Conservation (phyloP, 1,140 invertebrate species). For the Cyclargus thomasi region DNA sequence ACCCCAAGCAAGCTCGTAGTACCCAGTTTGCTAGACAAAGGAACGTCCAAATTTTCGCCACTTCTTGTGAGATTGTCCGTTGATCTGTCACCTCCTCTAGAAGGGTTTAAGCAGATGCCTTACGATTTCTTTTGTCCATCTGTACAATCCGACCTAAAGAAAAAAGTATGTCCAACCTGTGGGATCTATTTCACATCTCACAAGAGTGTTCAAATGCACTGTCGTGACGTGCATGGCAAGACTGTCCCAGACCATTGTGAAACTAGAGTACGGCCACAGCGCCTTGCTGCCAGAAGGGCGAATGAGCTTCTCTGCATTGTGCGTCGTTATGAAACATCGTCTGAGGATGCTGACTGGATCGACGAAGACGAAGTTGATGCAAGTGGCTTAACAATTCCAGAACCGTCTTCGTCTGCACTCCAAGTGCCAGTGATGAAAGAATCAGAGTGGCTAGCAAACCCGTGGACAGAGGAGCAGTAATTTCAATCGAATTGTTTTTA, state of each 20-base stretch:
- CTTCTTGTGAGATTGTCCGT: slow-evolving; percentile 29
- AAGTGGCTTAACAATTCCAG: slow-evolving; percentile 32
- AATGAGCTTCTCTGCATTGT: slow-evolving; percentile 31
- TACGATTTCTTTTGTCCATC: slow-evolving; percentile 25
- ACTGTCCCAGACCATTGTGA: slow-evolving; percentile 28
- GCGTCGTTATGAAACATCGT: slow-evolving; percentile 29
- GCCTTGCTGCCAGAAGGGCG: slow-evolving; percentile 29
- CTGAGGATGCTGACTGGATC: slow-evolving; percentile 20
- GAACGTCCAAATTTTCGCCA: slow-evolving; percentile 21
- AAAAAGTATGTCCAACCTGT: slow-evolving; percentile 27
- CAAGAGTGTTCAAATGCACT: slow-evolving; percentile 28
- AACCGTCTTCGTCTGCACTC: slow-evolving; percentile 28
- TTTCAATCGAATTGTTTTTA: slow-evolving; percentile 21
- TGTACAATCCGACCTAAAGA: slow-evolving; percentile 25
- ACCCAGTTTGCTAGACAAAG: slow-evolving; percentile 24
- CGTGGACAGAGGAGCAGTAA: slow-evolving; percentile 18
- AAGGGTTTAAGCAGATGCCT: slow-evolving; percentile 21
- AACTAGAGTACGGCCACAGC: slow-evolving; percentile 28
- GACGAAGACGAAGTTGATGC: slow-evolving; percentile 25
- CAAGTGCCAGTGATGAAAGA: slow-evolving; percentile 19
- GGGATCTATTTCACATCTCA: slow-evolving; percentile 30
- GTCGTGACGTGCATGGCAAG: slow-evolving; percentile 29
- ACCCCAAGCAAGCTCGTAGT: slow-evolving; percentile 21
- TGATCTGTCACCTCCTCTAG: slow-evolving; percentile 23
- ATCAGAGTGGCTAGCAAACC: slow-evolving; percentile 20